These are phyloP conservation scores for Tyrophagus putrescentiae DNA, from an alignment of 1,140 invertebrate species.

Conservation along the genomic window DNA sequence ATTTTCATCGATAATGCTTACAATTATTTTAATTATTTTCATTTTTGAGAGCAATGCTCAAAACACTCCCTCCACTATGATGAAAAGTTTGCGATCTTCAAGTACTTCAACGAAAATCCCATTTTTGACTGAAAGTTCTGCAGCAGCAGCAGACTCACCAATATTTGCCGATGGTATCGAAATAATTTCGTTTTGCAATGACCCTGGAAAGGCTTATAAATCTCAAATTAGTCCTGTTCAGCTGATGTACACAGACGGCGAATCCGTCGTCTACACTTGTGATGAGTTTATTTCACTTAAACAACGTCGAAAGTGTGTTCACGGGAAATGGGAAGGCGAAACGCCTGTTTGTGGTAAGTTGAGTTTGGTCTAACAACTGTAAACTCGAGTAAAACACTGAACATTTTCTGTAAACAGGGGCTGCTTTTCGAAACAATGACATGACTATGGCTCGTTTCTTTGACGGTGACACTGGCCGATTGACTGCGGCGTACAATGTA, in stretches of 20 bases:
- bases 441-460: not conserved
- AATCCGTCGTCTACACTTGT: constrained; percentile 14
- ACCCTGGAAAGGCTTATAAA: constrained; percentile 9
- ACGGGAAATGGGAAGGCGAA: constrained; percentile 7
- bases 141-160: not conserved
- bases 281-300: constrained; percentile 17
- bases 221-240: constrained; percentile 14
- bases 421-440: constrained; percentile 12
- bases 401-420: not conserved
- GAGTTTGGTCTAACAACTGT: not conserved
- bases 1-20: no score
- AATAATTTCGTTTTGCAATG: constrained; percentile 3
- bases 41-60: no score
- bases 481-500: not conserved
- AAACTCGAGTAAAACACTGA: not conserved
- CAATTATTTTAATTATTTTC: no score
- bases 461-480: not conserved
- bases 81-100: no score
- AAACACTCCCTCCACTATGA: no score
- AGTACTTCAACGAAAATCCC: not conserved
- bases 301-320: constrained; percentile 16
- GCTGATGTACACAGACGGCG: constrained; percentile 4
- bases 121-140: not conserved
- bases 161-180: not conserved
- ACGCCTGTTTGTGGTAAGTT: constrained; percentile 9